phyloP scores from a whole-genome alignment of 2,113 vertebrate species.

The Pseudolaguvia tuberculata region DNA sequence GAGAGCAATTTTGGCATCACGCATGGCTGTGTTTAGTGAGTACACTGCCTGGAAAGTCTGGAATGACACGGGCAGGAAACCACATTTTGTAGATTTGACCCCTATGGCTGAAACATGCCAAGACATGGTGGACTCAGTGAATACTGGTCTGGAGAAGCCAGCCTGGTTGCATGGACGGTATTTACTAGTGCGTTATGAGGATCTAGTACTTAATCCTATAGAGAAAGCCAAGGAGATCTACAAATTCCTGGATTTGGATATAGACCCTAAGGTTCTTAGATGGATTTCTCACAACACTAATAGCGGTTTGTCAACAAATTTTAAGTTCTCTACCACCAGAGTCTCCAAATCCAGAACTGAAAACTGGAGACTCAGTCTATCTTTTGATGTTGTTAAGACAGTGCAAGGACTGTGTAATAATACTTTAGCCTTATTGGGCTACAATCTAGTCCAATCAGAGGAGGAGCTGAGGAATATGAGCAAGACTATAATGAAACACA shows the following conservation, averaged over 20 bases:
- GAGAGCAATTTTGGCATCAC: constrained; percentile 72
- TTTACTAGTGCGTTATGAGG: constrained; percentile 74
- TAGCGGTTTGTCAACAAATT: constrained; percentile 56
- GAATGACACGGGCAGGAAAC: constrained; percentile 70
- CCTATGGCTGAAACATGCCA: constrained; percentile 70
- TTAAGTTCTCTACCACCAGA: constrained; percentile 69
- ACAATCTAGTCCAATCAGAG: constrained; percentile 63
- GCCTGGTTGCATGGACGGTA: constrained; percentile 72
- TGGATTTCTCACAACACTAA: constrained; percentile 75
- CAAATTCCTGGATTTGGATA: constrained; percentile 67
- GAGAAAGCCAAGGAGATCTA: constrained; percentile 68
- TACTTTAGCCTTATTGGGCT: constrained; percentile 70
- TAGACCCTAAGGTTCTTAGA: constrained; percentile 61
- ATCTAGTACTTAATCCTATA: constrained; percentile 67
- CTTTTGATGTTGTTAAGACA: constrained; percentile 67
- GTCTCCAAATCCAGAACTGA: constrained; percentile 69
- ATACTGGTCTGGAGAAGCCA: constrained; percentile 61
- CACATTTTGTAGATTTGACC: constrained; percentile 67
- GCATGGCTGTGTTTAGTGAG: constrained; percentile 69
- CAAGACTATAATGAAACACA: constrained; percentile 63
- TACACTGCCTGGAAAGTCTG: constrained; percentile 75
- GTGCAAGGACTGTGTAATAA: constrained; percentile 70
- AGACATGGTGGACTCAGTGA: constrained; percentile 67
- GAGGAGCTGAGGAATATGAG: constrained; percentile 68
- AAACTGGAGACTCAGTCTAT: constrained; percentile 70